Evolutionary conservation across 2,888 invertebrate genomes (phyloP), one percentile per base, ranked within the genome.

Genomic region (Polydesmus complanatus): DNA sequence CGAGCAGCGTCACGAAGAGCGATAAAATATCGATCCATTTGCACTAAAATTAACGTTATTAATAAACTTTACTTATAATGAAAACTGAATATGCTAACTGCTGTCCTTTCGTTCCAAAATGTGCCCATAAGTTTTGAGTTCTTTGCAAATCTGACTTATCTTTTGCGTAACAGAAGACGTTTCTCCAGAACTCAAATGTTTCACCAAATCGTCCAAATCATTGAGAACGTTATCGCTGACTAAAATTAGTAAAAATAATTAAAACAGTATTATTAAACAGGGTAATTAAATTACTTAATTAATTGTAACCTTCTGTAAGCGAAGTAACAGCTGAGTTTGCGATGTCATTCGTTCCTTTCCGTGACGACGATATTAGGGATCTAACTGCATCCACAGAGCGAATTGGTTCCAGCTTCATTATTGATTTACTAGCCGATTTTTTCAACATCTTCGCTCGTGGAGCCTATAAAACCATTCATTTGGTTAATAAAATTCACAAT

Each of bases 1-100:
- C 88, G 86, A 70, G 88, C 88, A 69, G 88, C 89, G 78, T 91
- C 89, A 69, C 91, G 83, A 75, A 91, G 88, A 70, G 86, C 83
- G 69, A 87, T 85, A 77, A 90, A 91, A 69, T 83, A 83, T 68
- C 77, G 72, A 76, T 91, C 90, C 67, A 91, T 78, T 70, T 88
- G 86, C 74, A 89, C 89, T 77, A 63, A 64, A 62, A 48, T 52
- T 19, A 50, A 61, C 23, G n/a, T n/a, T n/a, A n/a, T n/a, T n/a
- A n/a, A n/a, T n/a, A n/a, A n/a, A n/a, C n/a, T n/a, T n/a, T n/a
- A n/a, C n/a, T n/a, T n/a, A 55, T 49, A 49, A 11, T 19, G 21
- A 19, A 1, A 22, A 56, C 2, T 27, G 2, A 48, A n/a, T 25
- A 50, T 55, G 27, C 55, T 63, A 69, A 77, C 77, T 77, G 77